phyloP scores from a whole-genome alignment of 2,888 invertebrate genomes.

The Temnothorax ravouxi region DNA sequence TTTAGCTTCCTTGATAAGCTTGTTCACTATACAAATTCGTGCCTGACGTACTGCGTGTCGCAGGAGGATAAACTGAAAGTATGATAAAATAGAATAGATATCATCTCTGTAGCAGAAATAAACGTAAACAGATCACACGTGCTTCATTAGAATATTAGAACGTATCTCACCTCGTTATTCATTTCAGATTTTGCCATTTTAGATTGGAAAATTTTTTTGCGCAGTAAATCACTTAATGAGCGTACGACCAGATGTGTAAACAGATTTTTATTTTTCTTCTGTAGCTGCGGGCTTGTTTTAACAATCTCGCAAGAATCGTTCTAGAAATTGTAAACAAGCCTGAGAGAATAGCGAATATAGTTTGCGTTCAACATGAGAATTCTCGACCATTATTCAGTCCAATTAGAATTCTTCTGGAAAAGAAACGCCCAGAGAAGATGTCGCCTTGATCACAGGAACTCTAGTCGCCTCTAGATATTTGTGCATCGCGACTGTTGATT shows the following conservation, averaged over 20 bases:
- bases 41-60: slow-evolving; percentile 79
- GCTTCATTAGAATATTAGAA: not conserved
- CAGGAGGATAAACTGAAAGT: slow-evolving; percentile 79
- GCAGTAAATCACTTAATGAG: not conserved
- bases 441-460: not conserved
- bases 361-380: not conserved
- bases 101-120: not conserved
- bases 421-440: not conserved
- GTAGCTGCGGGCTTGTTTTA: not conserved
- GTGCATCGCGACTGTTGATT: not conserved
- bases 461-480: not conserved
- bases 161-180: slow-evolving; percentile 80
- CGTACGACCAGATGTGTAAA: not conserved
- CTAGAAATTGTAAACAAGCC: not conserved
- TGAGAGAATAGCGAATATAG: not conserved
- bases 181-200: slow-evolving; percentile 77
- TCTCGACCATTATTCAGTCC: not conserved
- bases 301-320: not conserved
- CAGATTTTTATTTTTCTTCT: not conserved
- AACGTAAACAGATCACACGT: not conserved
- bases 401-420: not conserved
- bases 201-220: not conserved
- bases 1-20: slow-evolving; percentile 78
- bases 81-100: not conserved
- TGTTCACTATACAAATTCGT: slow-evolving; percentile 76